Evolutionary conservation across 2,113 vertebrate species (phyloP), one percentile per base, ranked within the genome.

Genomic region (Sarotherodon lohbergeri): DNA sequence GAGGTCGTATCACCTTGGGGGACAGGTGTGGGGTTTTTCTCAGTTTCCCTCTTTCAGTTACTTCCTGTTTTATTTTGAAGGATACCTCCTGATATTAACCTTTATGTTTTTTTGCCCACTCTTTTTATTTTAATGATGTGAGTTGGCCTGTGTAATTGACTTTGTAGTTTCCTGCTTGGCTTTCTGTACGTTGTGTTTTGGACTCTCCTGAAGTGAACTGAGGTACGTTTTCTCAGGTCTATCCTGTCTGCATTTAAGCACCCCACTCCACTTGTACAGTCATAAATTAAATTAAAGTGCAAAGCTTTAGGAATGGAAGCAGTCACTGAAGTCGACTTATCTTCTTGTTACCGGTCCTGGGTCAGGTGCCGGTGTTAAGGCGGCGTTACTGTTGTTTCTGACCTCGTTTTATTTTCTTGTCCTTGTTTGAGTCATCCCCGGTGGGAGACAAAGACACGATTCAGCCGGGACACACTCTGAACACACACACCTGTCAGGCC

Each of bases 401-500:
- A 27, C 22, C 39, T 39, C 1, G 3, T 80, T 39, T 34, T 4
- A n/a, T 56, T 32, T 29, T 0, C n/a, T 13, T 16, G 1, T 61
- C 5, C 12, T n/a, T 1, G 39, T 2, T 48, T 84, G 22, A 17
- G 4, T 34, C 17, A 4, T 87, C 55, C 71, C 36, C 5, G 8
- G 6, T 14, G 27, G 10, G 56, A 43, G 32, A 29, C 9, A 12
- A 6, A 39, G 46, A 59, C 24, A n/a, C 16, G 19, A 57, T 68
- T 68, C 48, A 59, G 61, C 54, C 14, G 8, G 12, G 27, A 59
- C 14, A 41, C 34, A 22, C 9, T n/a, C 43, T 66, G 61, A 61
- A 36, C 88, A 54, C 36, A 76, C 86, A 66, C 48, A 43, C 46
- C 59, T 50, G 61, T 24, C 48, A 29, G 78, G 66, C 85, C 92